Evolutionary conservation across 2,797 vertebrate species (phyloP).

Genomic region (Florisuga fusca): DNA sequence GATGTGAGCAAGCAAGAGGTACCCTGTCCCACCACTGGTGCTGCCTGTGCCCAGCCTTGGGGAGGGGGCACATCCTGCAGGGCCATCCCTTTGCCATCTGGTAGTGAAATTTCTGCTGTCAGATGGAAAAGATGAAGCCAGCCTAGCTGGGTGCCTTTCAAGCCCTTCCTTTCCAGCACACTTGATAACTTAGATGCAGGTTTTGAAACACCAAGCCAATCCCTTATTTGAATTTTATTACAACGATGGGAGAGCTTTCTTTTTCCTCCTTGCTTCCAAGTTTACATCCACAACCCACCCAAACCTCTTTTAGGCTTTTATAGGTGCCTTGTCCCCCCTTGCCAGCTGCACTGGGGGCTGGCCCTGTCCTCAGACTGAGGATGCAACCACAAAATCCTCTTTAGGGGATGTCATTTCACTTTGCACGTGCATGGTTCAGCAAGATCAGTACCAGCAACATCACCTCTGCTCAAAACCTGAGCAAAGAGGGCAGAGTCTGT

Average conservation of each 20-base stretch:
- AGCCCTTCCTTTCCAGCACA: background rate
- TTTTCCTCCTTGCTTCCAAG: background rate
- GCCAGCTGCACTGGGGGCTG: background rate
- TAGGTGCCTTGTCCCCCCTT: background rate
- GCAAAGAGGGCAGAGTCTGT: rapidly evolving
- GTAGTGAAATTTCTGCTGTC: background rate
- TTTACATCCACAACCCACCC: background rate
- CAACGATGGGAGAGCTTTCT: background rate
- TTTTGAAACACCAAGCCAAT: background rate
- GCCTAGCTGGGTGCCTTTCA: background rate
- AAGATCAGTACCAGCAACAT: too few species aligned
- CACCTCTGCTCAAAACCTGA: background rate
- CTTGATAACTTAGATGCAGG: rapidly evolving
- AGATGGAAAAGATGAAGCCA: background rate
- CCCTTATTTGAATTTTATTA: too few species aligned
- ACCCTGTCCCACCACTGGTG: rapidly evolving
- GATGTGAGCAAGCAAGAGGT: rapidly evolving
- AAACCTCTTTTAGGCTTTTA: background rate
- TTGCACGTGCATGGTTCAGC: rapidly evolving
- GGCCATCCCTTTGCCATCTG: background rate
- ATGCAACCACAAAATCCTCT: background rate
- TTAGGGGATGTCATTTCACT: background rate
- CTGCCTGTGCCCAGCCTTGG: background rate
- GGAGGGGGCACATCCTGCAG: background rate
- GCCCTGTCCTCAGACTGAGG: rapidly evolving